Conservation (phyloP, 2,797 vertebrate genomes). For the Botia almorhae region DNA sequence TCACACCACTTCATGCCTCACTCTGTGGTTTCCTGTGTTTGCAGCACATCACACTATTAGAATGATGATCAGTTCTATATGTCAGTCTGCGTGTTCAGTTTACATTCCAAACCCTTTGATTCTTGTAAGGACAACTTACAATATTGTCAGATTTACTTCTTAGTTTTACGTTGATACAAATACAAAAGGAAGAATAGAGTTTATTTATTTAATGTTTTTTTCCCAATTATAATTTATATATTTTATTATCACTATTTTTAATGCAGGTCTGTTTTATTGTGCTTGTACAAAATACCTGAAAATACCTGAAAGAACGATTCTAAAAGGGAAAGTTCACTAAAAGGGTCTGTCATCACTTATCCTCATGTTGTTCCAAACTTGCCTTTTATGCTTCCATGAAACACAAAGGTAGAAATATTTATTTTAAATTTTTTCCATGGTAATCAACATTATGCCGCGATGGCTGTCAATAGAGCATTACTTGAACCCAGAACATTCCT, state of each 20-base stretch:
- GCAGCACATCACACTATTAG: slow-evolving; percentile 30
- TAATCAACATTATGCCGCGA: neutral
- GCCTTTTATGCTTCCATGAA: neutral
- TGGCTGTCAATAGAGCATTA: too few relatives aligned
- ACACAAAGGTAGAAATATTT: neutral
- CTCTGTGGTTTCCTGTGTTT: slow-evolving; percentile 38
- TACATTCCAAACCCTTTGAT: neutral
- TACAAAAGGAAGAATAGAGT: too few relatives aligned
- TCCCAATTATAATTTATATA: too few relatives aligned
- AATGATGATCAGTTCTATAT: slow-evolving; percentile 20
- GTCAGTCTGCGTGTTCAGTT: slow-evolving; percentile 15
- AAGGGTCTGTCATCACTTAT: neutral
- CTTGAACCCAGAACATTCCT: too few relatives aligned
- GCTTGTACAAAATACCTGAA: too few relatives aligned
- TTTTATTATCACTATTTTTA: too few relatives aligned
- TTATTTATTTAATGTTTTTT: too few relatives aligned
- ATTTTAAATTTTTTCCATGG: neutral
- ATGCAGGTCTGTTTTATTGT: too few relatives aligned
- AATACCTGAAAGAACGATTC: neutral
- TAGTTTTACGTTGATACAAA: neutral
- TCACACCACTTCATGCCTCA: slow-evolving; percentile 56
- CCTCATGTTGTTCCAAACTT: neutral
- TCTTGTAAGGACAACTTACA: neutral
- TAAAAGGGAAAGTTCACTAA: neutral
- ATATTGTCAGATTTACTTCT: neutral